Evolutionary conservation across 2,888 invertebrate genomes (phyloP), one percentile per base, ranked within the genome.

Genomic region (Cantharis nigra): DNA sequence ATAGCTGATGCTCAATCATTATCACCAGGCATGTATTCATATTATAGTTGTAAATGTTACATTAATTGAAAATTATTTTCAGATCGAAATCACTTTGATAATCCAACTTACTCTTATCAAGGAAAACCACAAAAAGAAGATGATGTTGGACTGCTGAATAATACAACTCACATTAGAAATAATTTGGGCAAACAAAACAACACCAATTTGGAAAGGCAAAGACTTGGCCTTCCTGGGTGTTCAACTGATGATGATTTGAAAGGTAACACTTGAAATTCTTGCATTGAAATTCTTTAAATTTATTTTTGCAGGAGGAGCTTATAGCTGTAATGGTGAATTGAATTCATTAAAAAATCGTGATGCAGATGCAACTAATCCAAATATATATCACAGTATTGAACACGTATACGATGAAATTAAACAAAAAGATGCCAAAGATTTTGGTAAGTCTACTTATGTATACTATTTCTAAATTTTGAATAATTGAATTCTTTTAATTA

Each of bases 351-450:
- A 97, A 87, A 97, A 97, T 86, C 91, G 92, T 82, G 96, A 95
- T 83, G 97, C 97, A 0, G 97, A 97, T 86, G 90, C 93, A 30
- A 95, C 95, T 10, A 97, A 97, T 89, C 97, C 97, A 0, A 96
- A 95, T 85, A 91, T 96, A 73, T 97, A 97, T 86, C 94, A 96
- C 83, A 94, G 93, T 82, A 94, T 95, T 71, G 96, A 97, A 83
- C 96, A 97, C 85, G 93, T 97, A 0, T 97, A 97, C 84, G 96
- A 96, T 86, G 97, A 97, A 88, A 96, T 97, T 81, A 96, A 96
- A 84, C 94, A 95, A 72, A 95, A 95, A 85, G 95, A 94, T 82
- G 92, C 91, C 79, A 92, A 92, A 80, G 91, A 91, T 87, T 88
- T 90, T 79, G 94, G 94, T 93, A 88, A 89, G 89, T 87, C 5